These are phyloP conservation scores for Pseudocheirus occidentalis DNA, from an alignment of 2,797 vertebrate genomes.

Conservation along the genomic window DNA sequence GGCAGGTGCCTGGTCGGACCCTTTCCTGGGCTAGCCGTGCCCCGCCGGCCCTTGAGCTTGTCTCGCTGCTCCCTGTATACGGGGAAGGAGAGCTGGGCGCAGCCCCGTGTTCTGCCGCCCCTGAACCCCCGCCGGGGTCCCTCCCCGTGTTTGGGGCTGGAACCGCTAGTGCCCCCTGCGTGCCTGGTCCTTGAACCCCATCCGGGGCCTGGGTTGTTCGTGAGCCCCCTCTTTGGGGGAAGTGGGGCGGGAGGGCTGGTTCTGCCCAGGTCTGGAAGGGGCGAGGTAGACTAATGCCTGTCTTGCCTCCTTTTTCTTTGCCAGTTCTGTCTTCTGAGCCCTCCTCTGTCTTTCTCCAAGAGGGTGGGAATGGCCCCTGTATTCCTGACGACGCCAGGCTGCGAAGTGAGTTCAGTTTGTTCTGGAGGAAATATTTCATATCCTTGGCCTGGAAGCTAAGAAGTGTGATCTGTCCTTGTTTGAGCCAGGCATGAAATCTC, in stretches of 20 bases:
- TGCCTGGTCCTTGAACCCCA: no score
- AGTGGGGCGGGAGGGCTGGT: no score
- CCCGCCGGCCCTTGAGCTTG: background rate
- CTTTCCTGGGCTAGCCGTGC: background rate
- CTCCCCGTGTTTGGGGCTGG: background rate
- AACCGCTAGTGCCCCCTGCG: background rate
- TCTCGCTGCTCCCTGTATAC: conserved; percentile 14
- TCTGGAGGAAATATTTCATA: background rate
- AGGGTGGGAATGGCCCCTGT: background rate
- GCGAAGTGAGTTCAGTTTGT: background rate
- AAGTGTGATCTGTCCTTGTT: no score
- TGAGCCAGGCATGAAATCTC: background rate
- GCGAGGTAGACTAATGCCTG: no score
- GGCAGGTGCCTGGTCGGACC: background rate
- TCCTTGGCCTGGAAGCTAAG: no score
- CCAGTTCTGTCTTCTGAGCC: no score
- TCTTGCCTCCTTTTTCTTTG: no score
- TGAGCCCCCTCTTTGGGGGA: no score
- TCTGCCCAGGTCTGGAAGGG: no score
- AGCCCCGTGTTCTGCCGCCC: background rate
- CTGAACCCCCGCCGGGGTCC: background rate
- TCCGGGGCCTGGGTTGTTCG: no score
- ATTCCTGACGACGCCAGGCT: background rate
- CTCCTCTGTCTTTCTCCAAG: no score
- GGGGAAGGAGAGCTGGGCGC: background rate